Conservation (phyloP, 1,140 invertebrate genomes). For the Saxidomus purpurata region DNA sequence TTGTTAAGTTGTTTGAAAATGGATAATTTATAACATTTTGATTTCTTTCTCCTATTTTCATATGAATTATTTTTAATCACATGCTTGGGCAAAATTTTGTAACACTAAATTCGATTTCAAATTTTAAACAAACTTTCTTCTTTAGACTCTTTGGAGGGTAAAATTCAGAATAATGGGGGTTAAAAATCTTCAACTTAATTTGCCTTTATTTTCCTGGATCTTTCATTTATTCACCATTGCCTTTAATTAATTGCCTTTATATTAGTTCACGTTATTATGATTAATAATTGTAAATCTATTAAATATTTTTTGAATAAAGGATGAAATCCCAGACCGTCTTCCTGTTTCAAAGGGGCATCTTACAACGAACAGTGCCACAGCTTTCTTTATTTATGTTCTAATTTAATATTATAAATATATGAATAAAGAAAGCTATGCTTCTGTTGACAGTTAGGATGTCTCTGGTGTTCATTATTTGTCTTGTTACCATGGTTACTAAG, state of each 20-base stretch:
- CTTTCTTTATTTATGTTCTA: no score
- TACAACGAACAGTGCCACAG: no score
- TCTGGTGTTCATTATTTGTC: background rate
- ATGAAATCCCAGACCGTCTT: constrained; percentile 20
- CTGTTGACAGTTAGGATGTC: background rate
- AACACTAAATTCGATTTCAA: no score
- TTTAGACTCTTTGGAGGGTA: background rate
- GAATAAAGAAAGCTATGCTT: no score
- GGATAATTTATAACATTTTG: background rate
- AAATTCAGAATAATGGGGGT: background rate
- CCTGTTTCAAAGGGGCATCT: background rate
- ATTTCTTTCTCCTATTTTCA: background rate
- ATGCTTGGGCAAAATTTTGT: no score
- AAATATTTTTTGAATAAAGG: constrained; percentile 49
- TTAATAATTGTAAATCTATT: constrained; percentile 21
- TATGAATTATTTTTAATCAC: no score
- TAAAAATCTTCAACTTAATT: background rate
- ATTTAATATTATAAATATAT: no score
- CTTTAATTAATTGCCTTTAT: constrained; percentile 27
- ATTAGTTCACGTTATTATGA: background rate
- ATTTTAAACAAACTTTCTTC: background rate
- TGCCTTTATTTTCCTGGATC: constrained; percentile 19
- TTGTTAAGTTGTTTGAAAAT: background rate
- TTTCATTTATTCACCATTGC: constrained; percentile 9
- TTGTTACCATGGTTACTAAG: no score